Evolutionary conservation across 2,888 invertebrate species (phyloP).

Genomic region (Pollenia angustigena): DNA sequence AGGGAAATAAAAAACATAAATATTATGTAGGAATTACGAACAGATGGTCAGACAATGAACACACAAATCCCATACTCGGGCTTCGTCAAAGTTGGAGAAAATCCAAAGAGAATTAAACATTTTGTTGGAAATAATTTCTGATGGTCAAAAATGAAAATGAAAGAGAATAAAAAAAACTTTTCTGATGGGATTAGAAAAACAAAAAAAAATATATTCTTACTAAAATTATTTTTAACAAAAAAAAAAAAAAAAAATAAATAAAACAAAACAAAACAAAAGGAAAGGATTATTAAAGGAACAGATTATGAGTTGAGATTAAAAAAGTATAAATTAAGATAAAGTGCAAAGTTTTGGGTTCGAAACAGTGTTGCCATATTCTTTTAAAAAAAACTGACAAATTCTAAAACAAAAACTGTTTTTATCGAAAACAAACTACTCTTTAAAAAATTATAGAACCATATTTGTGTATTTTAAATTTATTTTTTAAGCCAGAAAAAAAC

Average conservation of each 20-base stretch:
- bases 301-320: slow-evolving; percentile 1
- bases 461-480: too few species aligned
- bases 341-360: neutral
- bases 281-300: neutral
- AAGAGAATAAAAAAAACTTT: neutral
- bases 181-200: neutral
- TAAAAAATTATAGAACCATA: too few species aligned
- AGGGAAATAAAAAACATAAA: neutral
- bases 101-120: slow-evolving; percentile 28
- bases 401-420: too few species aligned
- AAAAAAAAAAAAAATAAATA: too few species aligned
- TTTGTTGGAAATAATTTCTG: neutral
- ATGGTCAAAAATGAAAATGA: neutral
- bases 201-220: slow-evolving; percentile 15
- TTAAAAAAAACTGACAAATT: too few species aligned
- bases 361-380: too few species aligned
- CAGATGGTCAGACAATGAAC: slow-evolving; percentile 7
- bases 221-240: neutral
- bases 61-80: neutral
- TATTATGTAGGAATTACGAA: slow-evolving; percentile 3
- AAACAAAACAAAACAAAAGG: too few species aligned
- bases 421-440: too few species aligned
- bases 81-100: slow-evolving; percentile 3
- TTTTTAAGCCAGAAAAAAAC: too few species aligned
- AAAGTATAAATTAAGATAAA: neutral